Conservation (phyloP, 2,888 invertebrate species). For the Orchesella flavescens region DNA sequence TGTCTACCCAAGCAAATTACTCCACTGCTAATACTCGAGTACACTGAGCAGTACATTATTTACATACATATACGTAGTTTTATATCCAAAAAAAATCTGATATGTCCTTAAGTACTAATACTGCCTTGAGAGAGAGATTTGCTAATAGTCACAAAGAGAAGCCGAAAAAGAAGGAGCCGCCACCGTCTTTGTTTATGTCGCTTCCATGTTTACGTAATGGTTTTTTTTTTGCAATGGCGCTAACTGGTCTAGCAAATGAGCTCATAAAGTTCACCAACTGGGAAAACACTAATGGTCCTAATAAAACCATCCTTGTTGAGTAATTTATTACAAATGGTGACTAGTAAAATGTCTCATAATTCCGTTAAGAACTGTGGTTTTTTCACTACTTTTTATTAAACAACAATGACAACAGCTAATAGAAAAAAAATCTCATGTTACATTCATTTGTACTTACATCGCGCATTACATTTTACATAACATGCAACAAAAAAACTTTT, state of each 20-base stretch:
- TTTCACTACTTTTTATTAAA: background rate
- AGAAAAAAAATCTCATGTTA: slow-evolving; percentile 16
- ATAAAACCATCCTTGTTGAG: slow-evolving; percentile 47
- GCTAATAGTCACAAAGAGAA: too few relatives aligned
- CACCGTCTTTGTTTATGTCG: background rate
- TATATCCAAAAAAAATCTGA: background rate
- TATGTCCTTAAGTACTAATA: slow-evolving; percentile 11
- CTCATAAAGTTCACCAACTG: slow-evolving; percentile 47
- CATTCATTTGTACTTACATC: background rate
- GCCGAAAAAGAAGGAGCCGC: background rate
- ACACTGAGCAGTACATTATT: background rate
- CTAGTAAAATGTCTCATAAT: slow-evolving; percentile 32
- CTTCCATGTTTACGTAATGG: slow-evolving; percentile 28
- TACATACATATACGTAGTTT: background rate
- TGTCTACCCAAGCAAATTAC: background rate
- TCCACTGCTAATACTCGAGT: background rate
- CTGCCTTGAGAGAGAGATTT: background rate
- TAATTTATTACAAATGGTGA: slow-evolving; percentile 40
- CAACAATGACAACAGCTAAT: slow-evolving; percentile 30
- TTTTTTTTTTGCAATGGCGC: slow-evolving; percentile 36
- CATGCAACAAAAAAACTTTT: background rate
- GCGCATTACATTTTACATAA: too few relatives aligned
- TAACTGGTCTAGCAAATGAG: slow-evolving; percentile 47
- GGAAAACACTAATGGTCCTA: slow-evolving; percentile 50
- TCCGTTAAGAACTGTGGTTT: slow-evolving; percentile 9